These are phyloP conservation scores for Sula dactylatra DNA, from an alignment of 2,113 vertebrate species.

Conservation along the genomic window DNA sequence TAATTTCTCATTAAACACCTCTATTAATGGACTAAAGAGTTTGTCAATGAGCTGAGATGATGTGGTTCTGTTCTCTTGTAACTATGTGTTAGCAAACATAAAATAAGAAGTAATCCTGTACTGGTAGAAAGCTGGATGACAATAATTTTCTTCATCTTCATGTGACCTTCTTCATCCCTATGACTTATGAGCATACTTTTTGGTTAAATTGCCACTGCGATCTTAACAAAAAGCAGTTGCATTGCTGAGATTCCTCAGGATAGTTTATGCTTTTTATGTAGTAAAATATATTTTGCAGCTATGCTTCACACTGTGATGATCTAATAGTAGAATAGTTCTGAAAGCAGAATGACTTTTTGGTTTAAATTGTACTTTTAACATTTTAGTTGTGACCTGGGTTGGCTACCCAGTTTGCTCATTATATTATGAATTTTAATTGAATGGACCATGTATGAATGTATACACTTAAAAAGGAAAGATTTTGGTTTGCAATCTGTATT, in stretches of 20 bases:
- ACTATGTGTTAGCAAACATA: neutral
- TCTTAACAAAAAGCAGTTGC: neutral
- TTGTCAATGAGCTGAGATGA: neutral
- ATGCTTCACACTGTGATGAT: neutral
- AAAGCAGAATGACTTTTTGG: neutral
- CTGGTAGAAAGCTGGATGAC: neutral
- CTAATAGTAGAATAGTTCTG: neutral
- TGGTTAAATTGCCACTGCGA: neutral
- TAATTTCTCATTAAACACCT: neutral
- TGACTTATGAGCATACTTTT: neutral
- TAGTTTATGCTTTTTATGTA: neutral
- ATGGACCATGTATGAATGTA: neutral
- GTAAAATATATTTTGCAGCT: neutral
- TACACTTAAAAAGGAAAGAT: neutral
- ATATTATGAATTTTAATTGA: neutral
- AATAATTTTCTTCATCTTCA: neutral
- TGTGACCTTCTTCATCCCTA: neutral
- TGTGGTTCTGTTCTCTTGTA: neutral
- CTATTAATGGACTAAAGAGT: neutral
- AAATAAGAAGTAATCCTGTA: neutral
- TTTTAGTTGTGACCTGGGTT: neutral
- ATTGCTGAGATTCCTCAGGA: neutral
- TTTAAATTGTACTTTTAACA: neutral
- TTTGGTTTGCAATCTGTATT: neutral
- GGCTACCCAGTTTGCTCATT: neutral